A percentile compares a stretch with the other conserved stretches of the same genome.
Conservation (phyloP, 2,113 vertebrate genomes). For the Picathartes gymnocephalus region DNA sequence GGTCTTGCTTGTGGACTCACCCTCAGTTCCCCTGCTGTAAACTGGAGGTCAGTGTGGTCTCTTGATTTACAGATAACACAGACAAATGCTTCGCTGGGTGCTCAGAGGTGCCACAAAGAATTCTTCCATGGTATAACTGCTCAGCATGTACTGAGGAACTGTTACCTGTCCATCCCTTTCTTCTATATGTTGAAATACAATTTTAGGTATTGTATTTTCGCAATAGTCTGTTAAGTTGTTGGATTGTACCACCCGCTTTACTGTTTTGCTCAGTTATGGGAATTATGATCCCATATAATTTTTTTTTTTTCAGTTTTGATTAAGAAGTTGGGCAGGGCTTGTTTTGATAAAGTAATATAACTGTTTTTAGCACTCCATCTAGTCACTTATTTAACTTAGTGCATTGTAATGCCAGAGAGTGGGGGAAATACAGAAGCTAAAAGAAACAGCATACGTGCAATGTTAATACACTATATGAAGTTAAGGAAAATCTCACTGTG, state of each 20-base stretch:
- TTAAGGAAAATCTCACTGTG: slow-evolving; percentile 36
- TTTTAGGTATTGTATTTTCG: not conserved
- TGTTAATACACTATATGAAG: slow-evolving; percentile 58
- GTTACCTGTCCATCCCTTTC: not conserved
- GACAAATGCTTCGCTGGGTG: not conserved
- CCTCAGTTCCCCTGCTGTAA: not conserved
- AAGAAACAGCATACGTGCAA: slow-evolving; percentile 39
- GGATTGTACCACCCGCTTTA: not conserved
- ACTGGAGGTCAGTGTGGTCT: not conserved
- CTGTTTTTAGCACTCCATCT: not conserved
- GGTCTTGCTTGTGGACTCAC: not conserved
- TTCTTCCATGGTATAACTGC: not conserved
- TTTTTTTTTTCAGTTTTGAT: not conserved
- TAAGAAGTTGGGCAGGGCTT: not conserved
- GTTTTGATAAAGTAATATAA: not conserved
- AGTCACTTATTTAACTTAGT: not conserved
- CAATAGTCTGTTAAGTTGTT: not conserved
- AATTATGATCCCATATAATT: not conserved
- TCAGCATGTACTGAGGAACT: not conserved
- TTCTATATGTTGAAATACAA: not conserved
- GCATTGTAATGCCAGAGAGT: not conserved
- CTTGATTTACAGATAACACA: accelerated
- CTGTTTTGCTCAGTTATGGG: not conserved
- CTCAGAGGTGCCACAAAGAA: not conserved
- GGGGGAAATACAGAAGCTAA: slow-evolving; percentile 9